Conservation (phyloP, 1,140 invertebrate species). For the Gonioctena quinquepunctata region DNA sequence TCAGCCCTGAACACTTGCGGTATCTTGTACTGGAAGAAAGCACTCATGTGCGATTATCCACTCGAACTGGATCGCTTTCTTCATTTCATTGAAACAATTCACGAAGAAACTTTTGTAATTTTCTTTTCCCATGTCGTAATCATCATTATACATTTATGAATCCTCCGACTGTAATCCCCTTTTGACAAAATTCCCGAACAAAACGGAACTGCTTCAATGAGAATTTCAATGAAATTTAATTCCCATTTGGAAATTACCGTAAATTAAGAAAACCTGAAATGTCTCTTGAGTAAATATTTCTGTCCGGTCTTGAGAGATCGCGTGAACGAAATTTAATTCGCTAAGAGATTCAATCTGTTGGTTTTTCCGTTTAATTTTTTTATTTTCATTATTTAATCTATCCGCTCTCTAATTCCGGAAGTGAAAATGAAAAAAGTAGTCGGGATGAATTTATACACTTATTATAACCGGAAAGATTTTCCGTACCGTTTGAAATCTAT, state of each 20-base stretch:
- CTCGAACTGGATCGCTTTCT: too few relatives aligned
- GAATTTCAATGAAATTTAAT: neutral
- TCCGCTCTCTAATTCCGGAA: neutral
- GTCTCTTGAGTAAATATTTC: neutral
- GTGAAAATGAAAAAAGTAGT: too few relatives aligned
- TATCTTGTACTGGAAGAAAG: too few relatives aligned
- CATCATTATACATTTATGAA: neutral
- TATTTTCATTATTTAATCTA: neutral
- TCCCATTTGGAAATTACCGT: neutral
- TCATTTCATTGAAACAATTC: too few relatives aligned
- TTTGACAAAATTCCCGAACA: neutral
- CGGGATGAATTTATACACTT: too few relatives aligned
- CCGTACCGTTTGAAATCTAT: too few relatives aligned
- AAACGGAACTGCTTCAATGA: neutral
- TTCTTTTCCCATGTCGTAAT: too few relatives aligned
- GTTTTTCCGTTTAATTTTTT: neutral
- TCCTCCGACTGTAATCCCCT: neutral
- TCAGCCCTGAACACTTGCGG: too few relatives aligned
- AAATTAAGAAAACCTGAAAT: neutral
- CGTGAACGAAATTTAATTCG: neutral
- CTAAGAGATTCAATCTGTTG: neutral
- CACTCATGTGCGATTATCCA: too few relatives aligned
- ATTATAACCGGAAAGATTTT: too few relatives aligned
- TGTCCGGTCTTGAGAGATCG: neutral
- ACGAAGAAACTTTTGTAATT: too few relatives aligned